These are phyloP conservation scores for Rhimphoctona megacephalus DNA, from an alignment of 2,888 invertebrate genomes.

Conservation along the genomic window DNA sequence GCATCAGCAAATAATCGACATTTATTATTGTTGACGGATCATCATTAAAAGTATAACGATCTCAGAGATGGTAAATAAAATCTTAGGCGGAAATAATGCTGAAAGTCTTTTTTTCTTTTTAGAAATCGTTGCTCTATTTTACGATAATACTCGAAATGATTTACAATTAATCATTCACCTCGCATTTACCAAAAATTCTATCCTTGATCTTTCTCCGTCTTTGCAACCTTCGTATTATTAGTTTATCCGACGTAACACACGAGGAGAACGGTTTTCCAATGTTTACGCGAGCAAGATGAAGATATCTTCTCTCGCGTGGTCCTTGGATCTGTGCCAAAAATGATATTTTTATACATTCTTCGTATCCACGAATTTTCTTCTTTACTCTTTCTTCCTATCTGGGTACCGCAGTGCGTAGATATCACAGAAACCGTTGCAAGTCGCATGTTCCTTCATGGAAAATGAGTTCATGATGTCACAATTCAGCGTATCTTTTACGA, in stretches of 20 bases:
- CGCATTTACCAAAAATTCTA: neutral
- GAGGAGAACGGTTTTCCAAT: conserved; percentile 69
- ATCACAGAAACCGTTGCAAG: conserved; percentile 26
- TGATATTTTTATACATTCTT: conserved; percentile 76
- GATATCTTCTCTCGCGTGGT: conserved; percentile 63
- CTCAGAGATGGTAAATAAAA: conserved; percentile 1
- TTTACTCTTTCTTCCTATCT: conserved; percentile 23
- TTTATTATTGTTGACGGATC: neutral
- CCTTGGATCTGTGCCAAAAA: conserved; percentile 74
- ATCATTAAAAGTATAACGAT: conserved; percentile 23
- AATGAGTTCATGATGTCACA: conserved; percentile 11
- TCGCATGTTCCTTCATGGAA: neutral
- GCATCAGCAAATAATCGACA: conserved; percentile 1
- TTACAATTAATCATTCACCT: neutral
- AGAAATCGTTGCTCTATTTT: neutral
- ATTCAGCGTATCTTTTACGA: conserved; percentile 31
- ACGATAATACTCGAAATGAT: neutral
- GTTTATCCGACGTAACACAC: conserved; percentile 37
- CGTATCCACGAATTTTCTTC: conserved; percentile 41
- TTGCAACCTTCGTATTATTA: conserved; percentile 49
- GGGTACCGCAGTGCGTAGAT: conserved; percentile 20
- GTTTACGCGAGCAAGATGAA: conserved; percentile 73
- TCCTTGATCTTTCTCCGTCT: conserved; percentile 35
- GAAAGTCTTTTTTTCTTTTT: neutral
- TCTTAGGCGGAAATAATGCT: neutral